Evolutionary conservation across 2,113 vertebrate genomes (phyloP), one percentile per base, ranked within the genome.

Genomic region (Leptobrachium leishanense): DNA sequence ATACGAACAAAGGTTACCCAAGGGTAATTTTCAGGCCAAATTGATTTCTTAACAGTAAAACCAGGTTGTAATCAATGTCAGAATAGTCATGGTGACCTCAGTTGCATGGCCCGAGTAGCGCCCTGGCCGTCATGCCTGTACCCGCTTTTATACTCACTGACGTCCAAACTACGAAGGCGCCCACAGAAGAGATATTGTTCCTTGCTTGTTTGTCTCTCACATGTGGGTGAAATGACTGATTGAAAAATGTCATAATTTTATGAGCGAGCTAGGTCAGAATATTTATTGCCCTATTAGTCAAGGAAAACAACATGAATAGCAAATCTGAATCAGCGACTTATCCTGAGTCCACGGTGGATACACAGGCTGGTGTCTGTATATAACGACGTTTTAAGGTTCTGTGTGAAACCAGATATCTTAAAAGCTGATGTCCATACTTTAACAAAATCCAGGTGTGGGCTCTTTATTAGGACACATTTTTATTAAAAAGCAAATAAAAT

Each of bases 161-260:
- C 64, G 63, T 67, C 57, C 46, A 40, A 2, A 59, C 41, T 15
- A 53, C 63, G 20, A 59, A 43, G 71, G 40, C 41, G 54, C 5
- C 63, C 50, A 79, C 68, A 80, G 63, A 74, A 74, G 71, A 67
- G 62, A 74, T 43, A 73, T 73, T 80, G 70, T 80, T 68, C 31
- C 40, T 12, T 66, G 39, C 74, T 20, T 59, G 43, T 68, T 67
- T 72, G 20, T 79, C 68, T 40, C 68, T 77, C 54, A 57, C 53
- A 62, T 64, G 40, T 66, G 69, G 77, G 59, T 31, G 77, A 72
- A 79, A 6, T 31, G 2, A 41, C 55, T n/a, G 31, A 59, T 62
- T 66, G 15, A 2, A 67, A 67, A 67, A 43, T 59, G 10, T 20
- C 20, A 20, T 8, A 39, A 31, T 64, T 64, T 20, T 64, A 64